phyloP scores from a whole-genome alignment of 2,113 vertebrate genomes.

The Vidua macroura region DNA sequence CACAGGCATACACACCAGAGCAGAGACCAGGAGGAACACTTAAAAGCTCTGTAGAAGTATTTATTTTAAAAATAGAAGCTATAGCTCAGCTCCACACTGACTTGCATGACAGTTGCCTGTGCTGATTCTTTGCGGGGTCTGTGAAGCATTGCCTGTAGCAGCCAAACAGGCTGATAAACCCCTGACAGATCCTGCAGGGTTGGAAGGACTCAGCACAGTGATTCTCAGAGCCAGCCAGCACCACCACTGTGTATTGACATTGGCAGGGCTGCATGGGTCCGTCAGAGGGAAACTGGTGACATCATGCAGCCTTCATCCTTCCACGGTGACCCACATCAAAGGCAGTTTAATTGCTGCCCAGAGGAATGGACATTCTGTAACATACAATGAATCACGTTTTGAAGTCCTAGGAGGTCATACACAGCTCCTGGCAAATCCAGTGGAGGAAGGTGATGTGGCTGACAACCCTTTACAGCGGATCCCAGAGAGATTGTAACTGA shows the following conservation, averaged over 20 bases:
- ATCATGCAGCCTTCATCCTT: slow-evolving; percentile 55
- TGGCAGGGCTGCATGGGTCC: slow-evolving; percentile 1
- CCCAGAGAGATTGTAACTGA: background rate
- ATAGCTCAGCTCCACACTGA: background rate
- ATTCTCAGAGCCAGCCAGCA: background rate
- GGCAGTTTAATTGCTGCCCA: slow-evolving; percentile 32
- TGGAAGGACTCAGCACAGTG: background rate
- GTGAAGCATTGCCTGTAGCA: background rate
- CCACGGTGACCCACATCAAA: slow-evolving; percentile 56
- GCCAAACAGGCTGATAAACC: background rate
- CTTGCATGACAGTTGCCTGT: background rate
- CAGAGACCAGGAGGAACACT: background rate
- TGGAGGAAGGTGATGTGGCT: slow-evolving; percentile 32
- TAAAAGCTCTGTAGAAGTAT: background rate
- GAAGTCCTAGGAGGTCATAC: slow-evolving; percentile 34
- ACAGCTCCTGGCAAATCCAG: slow-evolving; percentile 40
- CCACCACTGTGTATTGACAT: slow-evolving; percentile 30
- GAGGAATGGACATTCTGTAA: slow-evolving; percentile 50
- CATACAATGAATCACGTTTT: slow-evolving; percentile 50
- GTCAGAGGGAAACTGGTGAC: slow-evolving; percentile 34
- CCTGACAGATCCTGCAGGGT: background rate
- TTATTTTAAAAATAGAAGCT: slow-evolving; percentile 1
- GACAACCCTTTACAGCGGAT: slow-evolving; percentile 8
- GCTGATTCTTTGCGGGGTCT: background rate
- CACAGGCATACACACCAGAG: background rate